Conservation (phyloP, 2,113 vertebrate species). For the Tiliqua scincoides region DNA sequence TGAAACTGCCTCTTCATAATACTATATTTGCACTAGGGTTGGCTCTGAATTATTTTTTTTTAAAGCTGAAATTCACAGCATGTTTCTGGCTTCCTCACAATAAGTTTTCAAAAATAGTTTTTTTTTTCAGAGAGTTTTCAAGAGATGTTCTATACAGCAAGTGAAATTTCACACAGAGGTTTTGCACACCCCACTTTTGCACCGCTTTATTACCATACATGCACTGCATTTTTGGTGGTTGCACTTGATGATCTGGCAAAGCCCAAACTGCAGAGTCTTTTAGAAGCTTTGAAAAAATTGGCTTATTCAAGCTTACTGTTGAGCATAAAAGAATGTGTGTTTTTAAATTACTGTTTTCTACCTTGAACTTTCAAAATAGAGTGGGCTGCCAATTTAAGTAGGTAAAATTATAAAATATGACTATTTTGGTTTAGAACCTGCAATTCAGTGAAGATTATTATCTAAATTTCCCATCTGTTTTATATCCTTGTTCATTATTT, state of each 20-base stretch:
- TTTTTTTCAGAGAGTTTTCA: no score
- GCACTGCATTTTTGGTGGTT: neutral
- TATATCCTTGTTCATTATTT: neutral
- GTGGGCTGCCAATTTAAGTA: neutral
- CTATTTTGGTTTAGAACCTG: no score
- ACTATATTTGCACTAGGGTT: neutral
- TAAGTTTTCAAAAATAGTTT: no score
- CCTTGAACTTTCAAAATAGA: neutral
- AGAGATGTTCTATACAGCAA: no score
- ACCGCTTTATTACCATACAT: neutral
- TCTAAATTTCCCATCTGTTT: neutral
- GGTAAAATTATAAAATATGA: no score
- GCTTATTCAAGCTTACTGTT: neutral
- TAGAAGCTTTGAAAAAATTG: neutral
- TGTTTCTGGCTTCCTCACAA: no score
- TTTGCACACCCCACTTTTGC: no score
- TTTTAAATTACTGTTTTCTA: neutral
- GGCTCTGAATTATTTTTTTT: no score
- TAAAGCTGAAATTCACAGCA: no score
- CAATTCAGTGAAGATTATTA: neutral
- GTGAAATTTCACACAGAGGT: no score
- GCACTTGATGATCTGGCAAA: neutral
- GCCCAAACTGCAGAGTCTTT: neutral
- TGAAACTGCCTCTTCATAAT: neutral
- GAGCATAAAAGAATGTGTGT: neutral